These are phyloP conservation scores for Drosophila formosana DNA, from an alignment of 2,888 invertebrate species.

Conservation along the genomic window DNA sequence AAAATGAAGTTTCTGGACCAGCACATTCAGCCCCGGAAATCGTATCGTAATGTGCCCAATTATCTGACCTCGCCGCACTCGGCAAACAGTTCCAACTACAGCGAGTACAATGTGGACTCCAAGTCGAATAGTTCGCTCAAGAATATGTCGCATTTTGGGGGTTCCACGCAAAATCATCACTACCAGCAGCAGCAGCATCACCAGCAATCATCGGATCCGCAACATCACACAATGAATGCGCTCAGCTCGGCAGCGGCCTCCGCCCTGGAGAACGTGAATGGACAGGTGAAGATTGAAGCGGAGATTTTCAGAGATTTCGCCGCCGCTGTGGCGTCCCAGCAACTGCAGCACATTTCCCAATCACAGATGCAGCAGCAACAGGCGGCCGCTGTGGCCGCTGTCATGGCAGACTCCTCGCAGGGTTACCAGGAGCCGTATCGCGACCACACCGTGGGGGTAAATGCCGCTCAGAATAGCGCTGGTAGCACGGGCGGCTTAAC, in stretches of 20 bases:
- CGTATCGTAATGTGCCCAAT: slow-evolving; percentile 84
- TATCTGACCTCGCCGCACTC: slow-evolving; percentile 84
- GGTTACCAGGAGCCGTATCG: slow-evolving; percentile 79
- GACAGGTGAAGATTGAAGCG: slow-evolving; percentile 82
- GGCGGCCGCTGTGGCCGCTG: slow-evolving; percentile 72
- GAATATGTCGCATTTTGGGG: slow-evolving; percentile 74
- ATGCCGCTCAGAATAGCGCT: slow-evolving; percentile 54
- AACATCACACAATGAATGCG: slow-evolving; percentile 75
- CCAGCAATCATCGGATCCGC: slow-evolving; percentile 58
- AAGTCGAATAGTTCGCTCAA: slow-evolving; percentile 84
- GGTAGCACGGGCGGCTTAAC: slow-evolving; percentile 75
- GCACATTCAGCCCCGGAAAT: slow-evolving; percentile 85
- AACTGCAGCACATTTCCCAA: slow-evolving; percentile 81
- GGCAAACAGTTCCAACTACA: slow-evolving; percentile 81
- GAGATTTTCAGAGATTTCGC: slow-evolving; percentile 84
- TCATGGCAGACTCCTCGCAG: slow-evolving; percentile 76
- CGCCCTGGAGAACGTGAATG: slow-evolving; percentile 73
- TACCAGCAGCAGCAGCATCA: slow-evolving; percentile 64
- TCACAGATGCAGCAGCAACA: slow-evolving; percentile 74
- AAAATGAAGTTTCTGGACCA: slow-evolving; percentile 85
- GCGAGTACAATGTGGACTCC: slow-evolving; percentile 84
- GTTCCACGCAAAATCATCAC: slow-evolving; percentile 63
- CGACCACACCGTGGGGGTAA: slow-evolving; percentile 52
- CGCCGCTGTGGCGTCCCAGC: slow-evolving; percentile 83
- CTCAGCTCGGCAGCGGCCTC: slow-evolving; percentile 75